Base-by-base conservation (phyloP, 2,888 invertebrate species). In the Sphinx pinastri region DNA sequence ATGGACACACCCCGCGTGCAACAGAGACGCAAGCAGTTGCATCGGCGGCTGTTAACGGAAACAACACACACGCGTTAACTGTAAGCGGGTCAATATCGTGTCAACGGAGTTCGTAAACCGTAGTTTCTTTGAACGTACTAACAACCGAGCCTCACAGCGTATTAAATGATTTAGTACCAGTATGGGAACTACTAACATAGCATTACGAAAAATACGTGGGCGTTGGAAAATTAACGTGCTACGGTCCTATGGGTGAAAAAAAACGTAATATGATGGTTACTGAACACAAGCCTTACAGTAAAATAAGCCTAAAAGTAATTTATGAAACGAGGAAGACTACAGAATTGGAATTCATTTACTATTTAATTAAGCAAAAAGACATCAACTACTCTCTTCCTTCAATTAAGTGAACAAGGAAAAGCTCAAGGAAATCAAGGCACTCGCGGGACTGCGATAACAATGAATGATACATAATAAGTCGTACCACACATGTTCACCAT, bases 81-180 rank as follows among this genome's bases (percentile, higher is more conserved):
- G 25, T 55, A 59, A 68, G 58, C 59, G 14, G 68, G 59, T 68
- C 59, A 68, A 68, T 68, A 59, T 60, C 51, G 52, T 60, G 59
- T 68, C 68, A 60, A 52, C 68, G 59, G 68, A 60, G 68, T 38
- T 52, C 52, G 68, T 57, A 55, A 68, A 55, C 68, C 45, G 68
- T 67, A 51, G 52, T 68, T 68, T 68, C 68, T 68, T 55, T 55
- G 54, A 54, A 52, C 68, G 45, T 55, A 45, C 57, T 19, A 47
- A 63, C 63, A 63, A 49, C 49, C 49, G 13, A 19, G 63, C 19
- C 63, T 49, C 63, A 47, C 45, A 49, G 49, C 63, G 63, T 47
- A 49, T 63, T 49, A 63, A 49, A 55, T 68, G 68, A 57, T 45
- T 57, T 51, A 47, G 51, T 67, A 57, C 67, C 49, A 38, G 58